Base-by-base conservation (phyloP, 2,888 invertebrate genomes). In the Periphyllus acericola region DNA sequence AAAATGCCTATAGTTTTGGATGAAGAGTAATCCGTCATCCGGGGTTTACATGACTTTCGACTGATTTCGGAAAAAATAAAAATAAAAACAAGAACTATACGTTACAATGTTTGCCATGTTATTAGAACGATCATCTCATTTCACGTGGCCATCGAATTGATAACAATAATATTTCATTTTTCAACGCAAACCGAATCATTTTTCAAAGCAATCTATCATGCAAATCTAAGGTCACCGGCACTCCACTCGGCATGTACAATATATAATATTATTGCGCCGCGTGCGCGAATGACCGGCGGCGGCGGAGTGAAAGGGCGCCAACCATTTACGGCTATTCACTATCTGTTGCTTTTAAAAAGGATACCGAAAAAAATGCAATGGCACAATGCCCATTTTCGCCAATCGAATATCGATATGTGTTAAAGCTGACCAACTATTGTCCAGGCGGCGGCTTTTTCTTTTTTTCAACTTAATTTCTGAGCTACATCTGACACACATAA, bases 161-260 rank as follows among this genome's bases (percentile, higher is more conserved):
- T 83, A 55, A 74, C 83, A 60, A 83, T 83, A 83, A 60, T 74
- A 83, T 83, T 83, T 83, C 11, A 74, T 74, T 83, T 74, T 74
- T 74, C 36, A n/a, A 34, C 19, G 36, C 17, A 8, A 78, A 82
- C 71, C 32, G 46, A 71, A 82, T 82, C 82, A 46, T 71, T 82
- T 71, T 25, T 46, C 46, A 46, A 29, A 46, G 71, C 36, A 83
- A 83, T 46, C 76, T 66, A 76, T 71, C 68, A 71, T 76, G 36
- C 46, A 84, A 40, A 84, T 66, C 84, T 40, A 25, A 76, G 60
- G 32, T 66, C 75, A 75, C 29, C 21, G 11, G 14, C 29, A 60
- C 60, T 68, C 29, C 29, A 36, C 60, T 68, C 29, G 29, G 25
- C 32, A 32, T 71, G 71, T 32, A 71, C 11, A 29, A 29, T 68